phyloP scores from a whole-genome alignment of 2,113 vertebrate species.

The Cacatua alba region DNA sequence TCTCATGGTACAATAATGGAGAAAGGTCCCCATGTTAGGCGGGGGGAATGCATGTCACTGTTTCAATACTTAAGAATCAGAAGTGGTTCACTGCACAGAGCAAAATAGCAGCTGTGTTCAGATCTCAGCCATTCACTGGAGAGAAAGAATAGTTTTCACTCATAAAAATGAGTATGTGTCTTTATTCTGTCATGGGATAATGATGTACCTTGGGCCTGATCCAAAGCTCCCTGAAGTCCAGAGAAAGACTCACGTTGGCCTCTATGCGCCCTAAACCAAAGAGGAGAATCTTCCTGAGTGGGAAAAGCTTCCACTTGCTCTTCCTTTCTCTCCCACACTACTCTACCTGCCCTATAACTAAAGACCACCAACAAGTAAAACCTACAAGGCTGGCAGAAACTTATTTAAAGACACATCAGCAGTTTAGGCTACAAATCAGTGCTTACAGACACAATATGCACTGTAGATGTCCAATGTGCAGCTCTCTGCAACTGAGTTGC shows the following conservation, averaged over 20 bases:
- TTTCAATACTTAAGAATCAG: slow-evolving; percentile 56
- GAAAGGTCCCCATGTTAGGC: slow-evolving; percentile 53
- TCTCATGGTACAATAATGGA: slow-evolving; percentile 56
- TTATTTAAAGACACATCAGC: not conserved
- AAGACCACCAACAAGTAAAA: not conserved
- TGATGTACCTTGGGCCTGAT: slow-evolving; percentile 64
- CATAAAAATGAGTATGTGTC: slow-evolving; percentile 48
- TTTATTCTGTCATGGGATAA: slow-evolving; percentile 63
- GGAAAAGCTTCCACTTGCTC: not conserved
- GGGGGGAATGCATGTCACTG: slow-evolving; percentile 35
- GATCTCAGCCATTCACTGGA: slow-evolving; percentile 58
- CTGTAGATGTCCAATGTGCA: not conserved
- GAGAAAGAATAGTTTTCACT: slow-evolving; percentile 57
- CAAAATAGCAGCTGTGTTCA: slow-evolving; percentile 71
- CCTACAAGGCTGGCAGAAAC: not conserved
- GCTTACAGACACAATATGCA: accelerated
- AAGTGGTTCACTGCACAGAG: slow-evolving; percentile 58
- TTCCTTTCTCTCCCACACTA: not conserved
- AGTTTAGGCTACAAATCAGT: not conserved
- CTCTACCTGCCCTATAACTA: not conserved
- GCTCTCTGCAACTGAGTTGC: not conserved
- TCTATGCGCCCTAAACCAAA: slow-evolving; percentile 28
- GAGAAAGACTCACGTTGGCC: not conserved
- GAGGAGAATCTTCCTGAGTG: not conserved
- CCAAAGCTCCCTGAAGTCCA: slow-evolving; percentile 48